These are phyloP conservation scores for Drosophila anceps DNA, from an alignment of 2,888 invertebrate species.

Conservation along the genomic window DNA sequence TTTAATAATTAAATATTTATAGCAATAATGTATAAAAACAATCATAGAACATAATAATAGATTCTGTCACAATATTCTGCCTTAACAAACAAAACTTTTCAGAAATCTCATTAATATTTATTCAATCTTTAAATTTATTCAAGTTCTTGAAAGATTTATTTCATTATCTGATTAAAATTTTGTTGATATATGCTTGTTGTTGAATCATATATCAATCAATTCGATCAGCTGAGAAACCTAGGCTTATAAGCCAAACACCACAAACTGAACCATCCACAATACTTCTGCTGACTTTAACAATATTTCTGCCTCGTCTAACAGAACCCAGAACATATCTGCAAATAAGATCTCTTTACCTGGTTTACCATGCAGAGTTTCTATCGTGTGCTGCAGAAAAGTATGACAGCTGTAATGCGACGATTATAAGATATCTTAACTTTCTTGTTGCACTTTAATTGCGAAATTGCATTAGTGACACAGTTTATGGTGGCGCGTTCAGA, in stretches of 20 bases:
- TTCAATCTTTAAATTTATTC: too few relatives aligned
- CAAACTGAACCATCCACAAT: not conserved
- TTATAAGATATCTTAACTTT: constrained; percentile 44
- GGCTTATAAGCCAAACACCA: too few relatives aligned
- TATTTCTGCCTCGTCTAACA: not conserved
- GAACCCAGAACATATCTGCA: not conserved
- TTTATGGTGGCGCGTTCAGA: constrained; percentile 56
- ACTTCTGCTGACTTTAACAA: not conserved
- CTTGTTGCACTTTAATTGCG: constrained; percentile 51
- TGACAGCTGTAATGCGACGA: constrained; percentile 14
- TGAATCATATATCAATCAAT: too few relatives aligned
- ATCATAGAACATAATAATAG: too few relatives aligned
- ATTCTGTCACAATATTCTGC: too few relatives aligned
- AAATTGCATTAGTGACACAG: constrained; percentile 61
- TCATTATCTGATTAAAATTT: too few relatives aligned
- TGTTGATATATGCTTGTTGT: too few relatives aligned
- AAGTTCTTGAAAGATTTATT: too few relatives aligned
- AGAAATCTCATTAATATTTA: too few relatives aligned
- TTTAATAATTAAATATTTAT: not conserved
- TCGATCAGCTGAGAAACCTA: not conserved
- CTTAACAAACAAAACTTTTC: too few relatives aligned
- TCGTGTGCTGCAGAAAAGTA: constrained; percentile 16
- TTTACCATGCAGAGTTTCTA: not conserved
- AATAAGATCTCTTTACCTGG: not conserved
- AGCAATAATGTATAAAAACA: not conserved